These are phyloP conservation scores for Euspilapteryx auroguttella DNA, from an alignment of 2,888 invertebrate genomes.

Conservation along the genomic window DNA sequence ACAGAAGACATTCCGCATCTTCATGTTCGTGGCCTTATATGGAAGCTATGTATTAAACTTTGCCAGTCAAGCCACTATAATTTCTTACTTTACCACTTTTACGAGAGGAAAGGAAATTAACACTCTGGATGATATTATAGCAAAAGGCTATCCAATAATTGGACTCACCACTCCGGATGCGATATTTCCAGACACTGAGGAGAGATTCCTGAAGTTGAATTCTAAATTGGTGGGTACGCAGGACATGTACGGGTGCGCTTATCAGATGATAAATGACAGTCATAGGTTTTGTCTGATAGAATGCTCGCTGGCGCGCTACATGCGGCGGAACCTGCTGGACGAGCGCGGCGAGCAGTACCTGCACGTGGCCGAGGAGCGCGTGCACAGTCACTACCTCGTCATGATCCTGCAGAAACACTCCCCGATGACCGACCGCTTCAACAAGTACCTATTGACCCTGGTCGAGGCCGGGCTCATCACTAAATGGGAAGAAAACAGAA, in stretches of 20 bases:
- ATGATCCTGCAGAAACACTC: constrained; percentile 32
- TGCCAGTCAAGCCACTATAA: constrained; percentile 37
- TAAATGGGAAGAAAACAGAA: constrained; percentile 46
- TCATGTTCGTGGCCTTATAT: constrained; percentile 32
- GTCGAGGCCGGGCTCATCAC: constrained; percentile 38
- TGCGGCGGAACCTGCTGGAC: constrained; percentile 28
- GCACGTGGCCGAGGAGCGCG: constrained; percentile 35
- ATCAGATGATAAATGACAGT: constrained; percentile 23
- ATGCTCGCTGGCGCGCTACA: constrained; percentile 34
- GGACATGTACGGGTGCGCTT: constrained; percentile 25
- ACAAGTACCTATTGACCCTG: constrained; percentile 24
- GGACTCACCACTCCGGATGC: constrained; percentile 44
- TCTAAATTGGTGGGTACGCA: constrained; percentile 22
- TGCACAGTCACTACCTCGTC: constrained; percentile 38
- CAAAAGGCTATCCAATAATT: constrained; percentile 35
- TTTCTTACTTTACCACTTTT: constrained; percentile 38
- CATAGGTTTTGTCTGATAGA: constrained; percentile 39
- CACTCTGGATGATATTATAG: constrained; percentile 39
- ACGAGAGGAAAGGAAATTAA: constrained; percentile 43
- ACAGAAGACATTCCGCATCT: constrained; percentile 26
- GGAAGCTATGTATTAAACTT: constrained; percentile 43
- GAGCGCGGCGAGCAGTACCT: constrained; percentile 37
- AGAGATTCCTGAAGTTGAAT: constrained; percentile 26
- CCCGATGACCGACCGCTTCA: constrained; percentile 23
- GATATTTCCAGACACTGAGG: constrained; percentile 33